Conservation (phyloP, 2,888 invertebrate species). For the Brachycybe producta region DNA sequence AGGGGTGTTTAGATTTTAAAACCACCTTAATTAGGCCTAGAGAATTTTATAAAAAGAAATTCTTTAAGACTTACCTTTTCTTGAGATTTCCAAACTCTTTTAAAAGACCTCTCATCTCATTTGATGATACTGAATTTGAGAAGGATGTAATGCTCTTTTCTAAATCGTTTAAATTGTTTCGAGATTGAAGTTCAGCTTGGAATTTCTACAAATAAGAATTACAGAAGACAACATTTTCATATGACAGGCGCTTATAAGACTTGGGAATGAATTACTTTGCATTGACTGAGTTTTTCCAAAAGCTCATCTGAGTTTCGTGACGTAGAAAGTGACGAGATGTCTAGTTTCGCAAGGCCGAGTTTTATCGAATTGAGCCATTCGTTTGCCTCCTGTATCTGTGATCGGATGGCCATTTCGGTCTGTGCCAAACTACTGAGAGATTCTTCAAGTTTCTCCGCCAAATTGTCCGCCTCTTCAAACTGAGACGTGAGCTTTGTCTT, state of each 20-base stretch:
- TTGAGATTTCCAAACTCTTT: slow-evolving; percentile 73
- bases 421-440: slow-evolving; percentile 54
- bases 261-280: slow-evolving; percentile 30
- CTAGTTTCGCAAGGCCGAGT: slow-evolving; percentile 74
- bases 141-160: neutral
- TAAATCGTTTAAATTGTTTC: slow-evolving; percentile 9
- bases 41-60: slow-evolving; percentile 22
- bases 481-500: slow-evolving; percentile 48
- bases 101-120: slow-evolving; percentile 53
- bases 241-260: neutral
- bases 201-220: neutral
- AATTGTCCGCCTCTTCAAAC: slow-evolving; percentile 56
- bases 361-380: slow-evolving; percentile 58
- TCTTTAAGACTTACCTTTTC: slow-evolving; percentile 52
- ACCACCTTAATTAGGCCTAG: neutral
- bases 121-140: slow-evolving; percentile 54
- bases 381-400: slow-evolving; percentile 36
- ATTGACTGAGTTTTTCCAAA: slow-evolving; percentile 58
- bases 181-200: slow-evolving; percentile 13
- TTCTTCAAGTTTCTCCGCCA: slow-evolving; percentile 59
- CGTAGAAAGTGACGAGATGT: too few relatives aligned
- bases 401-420: slow-evolving; percentile 25
- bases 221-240: neutral
- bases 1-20: neutral
- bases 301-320: too few relatives aligned